phyloP scores from a whole-genome alignment of 1,140 invertebrate species.

The Drosophila bocqueti region DNA sequence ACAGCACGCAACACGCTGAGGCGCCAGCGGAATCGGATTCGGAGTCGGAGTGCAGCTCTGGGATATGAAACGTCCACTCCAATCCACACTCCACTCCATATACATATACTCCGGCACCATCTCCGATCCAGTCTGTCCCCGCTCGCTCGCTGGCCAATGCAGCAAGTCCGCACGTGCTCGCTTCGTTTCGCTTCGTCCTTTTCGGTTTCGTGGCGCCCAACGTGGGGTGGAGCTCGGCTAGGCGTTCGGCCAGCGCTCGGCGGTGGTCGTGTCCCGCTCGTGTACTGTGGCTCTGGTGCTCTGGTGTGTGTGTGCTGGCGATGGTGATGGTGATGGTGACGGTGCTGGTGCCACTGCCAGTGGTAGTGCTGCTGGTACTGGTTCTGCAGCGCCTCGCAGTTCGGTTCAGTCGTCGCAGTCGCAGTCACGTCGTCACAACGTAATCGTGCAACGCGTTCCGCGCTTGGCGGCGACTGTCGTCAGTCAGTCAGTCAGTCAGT shows the following conservation, averaged over 20 bases:
- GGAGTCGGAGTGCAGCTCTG: slow-evolving; percentile 38
- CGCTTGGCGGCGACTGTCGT: slow-evolving; percentile 72
- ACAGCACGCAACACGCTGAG: slow-evolving; percentile 58
- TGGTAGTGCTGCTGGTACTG: slow-evolving; percentile 23
- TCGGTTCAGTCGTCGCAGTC: slow-evolving; percentile 78
- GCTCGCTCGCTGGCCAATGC: slow-evolving; percentile 44
- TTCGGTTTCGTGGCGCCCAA: slow-evolving; percentile 11
- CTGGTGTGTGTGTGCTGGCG: neutral
- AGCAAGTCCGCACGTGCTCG: slow-evolving; percentile 75
- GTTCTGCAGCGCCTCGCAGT: slow-evolving; percentile 65
- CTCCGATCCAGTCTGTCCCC: slow-evolving; percentile 20
- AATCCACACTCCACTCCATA: neutral
- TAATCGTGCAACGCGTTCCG: slow-evolving; percentile 70
- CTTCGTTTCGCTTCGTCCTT: slow-evolving; percentile 20
- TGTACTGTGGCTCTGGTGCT: neutral
- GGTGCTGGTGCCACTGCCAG: slow-evolving; percentile 26
- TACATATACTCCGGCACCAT: neutral
- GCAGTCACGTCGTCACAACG: slow-evolving; percentile 82
- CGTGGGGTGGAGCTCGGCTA: slow-evolving; percentile 12
- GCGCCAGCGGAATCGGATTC: slow-evolving; percentile 21
- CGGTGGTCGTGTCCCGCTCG: neutral
- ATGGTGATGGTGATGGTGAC: neutral
- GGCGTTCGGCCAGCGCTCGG: neutral
- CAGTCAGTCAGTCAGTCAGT: slow-evolving; percentile 46
- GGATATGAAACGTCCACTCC: slow-evolving; percentile 21